Evolutionary conservation across 2,888 invertebrate genomes (phyloP).

Genomic region (Agriotes lineatus): DNA sequence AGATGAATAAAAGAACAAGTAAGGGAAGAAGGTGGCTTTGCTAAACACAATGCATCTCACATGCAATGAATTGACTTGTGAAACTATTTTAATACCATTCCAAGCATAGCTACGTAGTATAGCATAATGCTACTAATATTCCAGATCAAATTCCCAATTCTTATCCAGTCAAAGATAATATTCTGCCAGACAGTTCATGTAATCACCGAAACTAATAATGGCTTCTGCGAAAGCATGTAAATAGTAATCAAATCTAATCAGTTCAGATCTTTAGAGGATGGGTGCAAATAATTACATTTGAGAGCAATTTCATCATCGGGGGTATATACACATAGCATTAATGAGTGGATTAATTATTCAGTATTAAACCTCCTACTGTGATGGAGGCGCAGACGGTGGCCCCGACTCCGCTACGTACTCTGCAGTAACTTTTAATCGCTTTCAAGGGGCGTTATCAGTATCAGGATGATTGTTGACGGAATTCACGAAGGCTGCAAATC

Average conservation of each 20-base stretch:
- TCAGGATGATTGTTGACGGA: no score
- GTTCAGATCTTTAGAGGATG: slow-evolving; percentile 14
- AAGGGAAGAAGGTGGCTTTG: no score
- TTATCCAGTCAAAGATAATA: no score
- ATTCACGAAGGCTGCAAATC: no score
- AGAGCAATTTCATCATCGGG: slow-evolving; percentile 24
- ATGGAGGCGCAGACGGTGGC: not conserved
- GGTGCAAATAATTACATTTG: slow-evolving; percentile 26
- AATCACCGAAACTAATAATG: slow-evolving; percentile 14
- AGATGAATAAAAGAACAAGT: no score
- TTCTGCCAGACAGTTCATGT: not conserved
- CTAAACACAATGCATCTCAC: no score
- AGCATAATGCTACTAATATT: no score
- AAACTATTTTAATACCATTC: no score
- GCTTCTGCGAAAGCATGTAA: slow-evolving; percentile 15
- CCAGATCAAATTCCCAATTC: no score
- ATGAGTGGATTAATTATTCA: slow-evolving; percentile 28
- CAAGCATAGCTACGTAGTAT: no score
- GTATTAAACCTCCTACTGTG: slow-evolving; percentile 15
- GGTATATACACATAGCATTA: slow-evolving; percentile 17
- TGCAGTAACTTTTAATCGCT: slow-evolving; percentile 4
- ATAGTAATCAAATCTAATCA: slow-evolving; percentile 24
- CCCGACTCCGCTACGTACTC: not conserved
- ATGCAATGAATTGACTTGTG: no score
- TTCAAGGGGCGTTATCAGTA: not conserved